Evolutionary conservation across 37 sponge, comb jelly and placozoan species (phyloP).

Genomic region (Geodia barretti): DNA sequence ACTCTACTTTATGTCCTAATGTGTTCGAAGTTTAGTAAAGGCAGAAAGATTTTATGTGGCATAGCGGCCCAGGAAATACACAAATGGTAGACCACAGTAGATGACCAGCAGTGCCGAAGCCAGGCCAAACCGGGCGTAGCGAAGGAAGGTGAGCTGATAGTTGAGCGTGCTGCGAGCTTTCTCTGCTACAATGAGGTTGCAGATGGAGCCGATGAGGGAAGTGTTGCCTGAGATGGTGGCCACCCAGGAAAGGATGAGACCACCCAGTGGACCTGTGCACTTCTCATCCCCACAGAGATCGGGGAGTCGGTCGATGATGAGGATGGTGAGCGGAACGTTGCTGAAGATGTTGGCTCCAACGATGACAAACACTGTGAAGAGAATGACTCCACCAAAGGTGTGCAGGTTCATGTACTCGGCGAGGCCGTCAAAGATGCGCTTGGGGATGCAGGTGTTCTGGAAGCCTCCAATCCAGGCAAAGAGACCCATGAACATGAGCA

Average conservation of each 20-base stretch:
- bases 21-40: too few relatives aligned
- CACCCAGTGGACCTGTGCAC: slow-evolving; percentile 38
- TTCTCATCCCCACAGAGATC: slow-evolving; percentile 48
- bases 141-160: slow-evolving; percentile 51
- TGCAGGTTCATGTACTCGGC: slow-evolving; percentile 54
- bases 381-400: slow-evolving; percentile 54
- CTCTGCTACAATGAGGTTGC: slow-evolving; percentile 82
- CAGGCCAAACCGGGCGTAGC: slow-evolving; percentile 68
- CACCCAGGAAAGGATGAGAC: slow-evolving; percentile 82
- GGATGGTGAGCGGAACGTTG: slow-evolving; percentile 84
- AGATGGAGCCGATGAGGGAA: slow-evolving; percentile 74
- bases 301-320: slow-evolving; percentile 58
- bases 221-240: slow-evolving; percentile 75
- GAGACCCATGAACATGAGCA: slow-evolving; percentile 87
- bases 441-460: slow-evolving; percentile 71
- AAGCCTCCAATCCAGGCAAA: slow-evolving; percentile 90
- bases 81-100: slow-evolving; percentile 55
- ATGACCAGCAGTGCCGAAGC: slow-evolving; percentile 61
- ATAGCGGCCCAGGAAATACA: slow-evolving; percentile 41
- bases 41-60: background rate
- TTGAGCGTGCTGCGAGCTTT: slow-evolving; percentile 49
- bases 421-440: slow-evolving; percentile 37
- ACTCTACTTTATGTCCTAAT: too few relatives aligned
- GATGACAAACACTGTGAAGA: slow-evolving; percentile 73
- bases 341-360: slow-evolving; percentile 83